Conservation (phyloP, 2,888 invertebrate species). For the Philhelius pedissequus region DNA sequence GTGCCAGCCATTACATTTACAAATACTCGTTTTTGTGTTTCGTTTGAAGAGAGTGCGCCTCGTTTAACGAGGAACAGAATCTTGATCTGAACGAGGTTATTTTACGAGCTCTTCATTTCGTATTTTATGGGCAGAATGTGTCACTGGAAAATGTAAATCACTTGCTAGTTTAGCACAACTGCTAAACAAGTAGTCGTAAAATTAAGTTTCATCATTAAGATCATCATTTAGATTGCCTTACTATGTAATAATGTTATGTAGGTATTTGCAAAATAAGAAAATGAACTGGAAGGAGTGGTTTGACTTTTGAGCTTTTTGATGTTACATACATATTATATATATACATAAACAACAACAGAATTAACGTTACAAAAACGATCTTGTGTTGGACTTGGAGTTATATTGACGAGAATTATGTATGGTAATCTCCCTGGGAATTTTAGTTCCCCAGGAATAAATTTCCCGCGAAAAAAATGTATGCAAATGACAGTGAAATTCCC, state of each 20-base stretch:
- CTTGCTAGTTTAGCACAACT: slow-evolving; percentile 4
- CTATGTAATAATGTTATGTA: too few relatives aligned
- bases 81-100: slow-evolving; percentile 32
- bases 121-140: slow-evolving; percentile 31
- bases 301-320: too few relatives aligned
- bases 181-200: slow-evolving; percentile 37
- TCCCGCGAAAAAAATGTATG: too few relatives aligned
- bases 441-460: too few relatives aligned
- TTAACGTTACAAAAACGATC: too few relatives aligned
- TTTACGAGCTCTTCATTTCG: slow-evolving; percentile 56
- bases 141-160: slow-evolving; percentile 41
- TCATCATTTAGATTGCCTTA: slow-evolving; percentile 25
- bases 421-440: too few relatives aligned
- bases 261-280: background rate
- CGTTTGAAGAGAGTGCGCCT: slow-evolving; percentile 23
- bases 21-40: background rate
- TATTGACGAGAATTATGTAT: too few relatives aligned
- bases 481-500: too few relatives aligned
- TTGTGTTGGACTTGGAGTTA: too few relatives aligned
- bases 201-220: slow-evolving; percentile 56
- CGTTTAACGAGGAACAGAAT: slow-evolving; percentile 18
- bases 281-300: background rate
- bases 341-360: too few relatives aligned
- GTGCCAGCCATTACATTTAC: background rate
- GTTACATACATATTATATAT: too few relatives aligned